Conservation (phyloP, 2,797 vertebrate species). For the Uromys caudimaculatus region DNA sequence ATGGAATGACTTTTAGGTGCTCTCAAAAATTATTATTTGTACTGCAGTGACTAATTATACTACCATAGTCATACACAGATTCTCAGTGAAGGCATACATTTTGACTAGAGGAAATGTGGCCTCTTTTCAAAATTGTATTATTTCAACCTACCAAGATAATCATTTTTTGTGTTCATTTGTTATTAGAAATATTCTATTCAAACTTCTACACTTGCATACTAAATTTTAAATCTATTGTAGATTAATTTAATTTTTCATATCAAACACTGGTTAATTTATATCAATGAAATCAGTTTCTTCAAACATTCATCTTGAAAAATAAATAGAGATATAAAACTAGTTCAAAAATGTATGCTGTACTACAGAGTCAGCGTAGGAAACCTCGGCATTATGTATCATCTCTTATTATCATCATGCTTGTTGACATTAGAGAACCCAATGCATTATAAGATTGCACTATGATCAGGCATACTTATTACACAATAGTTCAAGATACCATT, state of each 20-base stretch:
- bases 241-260: background rate
- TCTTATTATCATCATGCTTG: background rate
- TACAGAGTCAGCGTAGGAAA: background rate
- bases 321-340: background rate
- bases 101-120: slow-evolving; percentile 3
- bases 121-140: background rate
- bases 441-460: background rate
- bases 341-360: background rate
- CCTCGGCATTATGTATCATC: background rate
- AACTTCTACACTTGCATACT: background rate
- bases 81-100: background rate
- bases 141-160: background rate
- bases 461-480: background rate
- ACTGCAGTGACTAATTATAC: background rate
- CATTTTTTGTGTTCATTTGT: background rate
- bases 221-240: background rate
- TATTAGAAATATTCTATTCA: background rate
- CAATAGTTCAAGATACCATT: background rate
- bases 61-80: background rate
- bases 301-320: slow-evolving; percentile 33
- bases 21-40: background rate
- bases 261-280: background rate
- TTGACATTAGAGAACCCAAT: background rate
- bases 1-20: slow-evolving; percentile 7
- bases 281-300: background rate